Conservation (phyloP, 1,140 invertebrate species). For the Colletes latitarsis region DNA sequence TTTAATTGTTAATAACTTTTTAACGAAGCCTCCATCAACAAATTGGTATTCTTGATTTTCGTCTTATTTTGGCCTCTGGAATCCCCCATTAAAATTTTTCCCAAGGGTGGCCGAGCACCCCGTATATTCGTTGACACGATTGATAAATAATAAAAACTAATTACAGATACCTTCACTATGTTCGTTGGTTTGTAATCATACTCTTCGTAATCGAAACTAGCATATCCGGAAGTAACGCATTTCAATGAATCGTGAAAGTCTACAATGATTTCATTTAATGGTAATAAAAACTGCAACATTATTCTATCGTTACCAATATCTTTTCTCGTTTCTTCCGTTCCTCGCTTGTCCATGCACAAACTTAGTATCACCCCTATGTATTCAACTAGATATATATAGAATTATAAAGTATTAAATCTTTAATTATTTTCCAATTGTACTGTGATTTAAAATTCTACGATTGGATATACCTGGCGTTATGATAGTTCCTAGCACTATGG, state of each 20-base stretch:
- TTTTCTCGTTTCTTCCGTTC: constrained; percentile 86
- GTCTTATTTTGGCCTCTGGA: too few species aligned
- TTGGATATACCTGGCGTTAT: constrained; percentile 87
- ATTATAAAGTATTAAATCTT: background rate
- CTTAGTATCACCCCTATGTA: constrained; percentile 87
- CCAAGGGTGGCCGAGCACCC: too few species aligned
- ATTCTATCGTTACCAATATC: constrained; percentile 92
- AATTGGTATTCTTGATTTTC: too few species aligned
- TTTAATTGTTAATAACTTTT: too few species aligned
- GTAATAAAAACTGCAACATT: constrained; percentile 91
- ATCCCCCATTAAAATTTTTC: too few species aligned
- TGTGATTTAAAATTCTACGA: constrained; percentile 15
- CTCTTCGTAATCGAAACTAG: constrained; percentile 99
- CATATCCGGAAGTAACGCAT: constrained; percentile 94
- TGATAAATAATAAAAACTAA: background rate
- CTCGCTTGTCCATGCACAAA: constrained; percentile 90
- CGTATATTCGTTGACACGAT: too few species aligned
- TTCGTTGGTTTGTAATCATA: constrained; percentile 88
- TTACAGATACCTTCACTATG: constrained; percentile 86
- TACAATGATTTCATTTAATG: constrained; percentile 95
- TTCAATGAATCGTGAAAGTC: constrained; percentile 98
- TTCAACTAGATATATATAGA: constrained; percentile 78
- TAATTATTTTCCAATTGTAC: background rate
- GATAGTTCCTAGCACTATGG: constrained; percentile 93
- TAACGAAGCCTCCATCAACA: too few species aligned